Percentiles rank a stretch among this genome's conserved stretches.
Conservation (phyloP, 2,888 invertebrate genomes). For the Lottia scabra region DNA sequence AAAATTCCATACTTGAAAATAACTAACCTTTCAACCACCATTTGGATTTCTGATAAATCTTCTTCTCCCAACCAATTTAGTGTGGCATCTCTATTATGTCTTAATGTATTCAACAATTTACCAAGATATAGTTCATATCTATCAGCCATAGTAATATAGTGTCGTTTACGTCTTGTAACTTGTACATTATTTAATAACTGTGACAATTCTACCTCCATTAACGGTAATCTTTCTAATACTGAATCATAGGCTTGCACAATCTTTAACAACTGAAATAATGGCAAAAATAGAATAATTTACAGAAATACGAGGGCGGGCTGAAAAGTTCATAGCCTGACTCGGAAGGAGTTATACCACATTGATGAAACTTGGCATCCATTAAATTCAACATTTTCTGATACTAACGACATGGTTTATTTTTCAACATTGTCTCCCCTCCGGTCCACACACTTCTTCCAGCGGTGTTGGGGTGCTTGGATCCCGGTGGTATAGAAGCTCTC, state of each 20-base stretch:
- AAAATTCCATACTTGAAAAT: too few relatives aligned
- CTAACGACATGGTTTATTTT: too few relatives aligned
- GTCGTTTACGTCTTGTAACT: constrained; percentile 84
- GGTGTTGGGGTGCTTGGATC: too few relatives aligned
- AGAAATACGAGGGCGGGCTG: too few relatives aligned
- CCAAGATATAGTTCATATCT: constrained; percentile 87
- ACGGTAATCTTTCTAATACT: constrained; percentile 53
- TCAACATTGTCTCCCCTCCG: too few relatives aligned
- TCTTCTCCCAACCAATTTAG: constrained; percentile 76
- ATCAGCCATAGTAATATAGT: constrained; percentile 78
- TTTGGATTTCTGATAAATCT: constrained; percentile 80
- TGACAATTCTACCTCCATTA: constrained; percentile 74
- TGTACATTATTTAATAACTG: constrained; percentile 85
- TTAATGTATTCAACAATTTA: constrained; percentile 86
- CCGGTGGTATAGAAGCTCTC: too few relatives aligned
- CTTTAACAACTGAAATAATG: constrained; percentile 47
- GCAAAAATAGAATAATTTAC: too few relatives aligned
- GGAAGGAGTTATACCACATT: too few relatives aligned
- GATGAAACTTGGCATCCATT: too few relatives aligned
- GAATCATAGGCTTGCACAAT: constrained; percentile 48
- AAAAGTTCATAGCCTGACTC: too few relatives aligned
- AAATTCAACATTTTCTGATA: too few relatives aligned
- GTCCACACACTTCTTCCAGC: too few relatives aligned
- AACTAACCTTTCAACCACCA: constrained; percentile 88
- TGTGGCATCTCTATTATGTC: constrained; percentile 77